Evolutionary conservation across 1,140 invertebrate genomes (phyloP).

Genomic region (Dendrolimus kikuchii): DNA sequence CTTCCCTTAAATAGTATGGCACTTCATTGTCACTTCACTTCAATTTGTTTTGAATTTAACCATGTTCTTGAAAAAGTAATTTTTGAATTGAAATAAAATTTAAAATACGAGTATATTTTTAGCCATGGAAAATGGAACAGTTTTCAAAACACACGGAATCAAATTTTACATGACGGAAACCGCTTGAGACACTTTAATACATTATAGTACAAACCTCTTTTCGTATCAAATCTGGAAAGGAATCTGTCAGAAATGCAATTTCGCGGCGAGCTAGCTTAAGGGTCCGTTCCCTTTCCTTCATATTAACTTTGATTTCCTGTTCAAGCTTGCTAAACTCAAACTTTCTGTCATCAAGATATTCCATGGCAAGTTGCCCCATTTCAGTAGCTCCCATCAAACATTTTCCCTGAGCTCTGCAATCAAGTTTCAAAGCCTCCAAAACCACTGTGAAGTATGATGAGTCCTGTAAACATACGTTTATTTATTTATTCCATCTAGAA

Average conservation of each 20-base stretch:
- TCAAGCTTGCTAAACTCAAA: slow-evolving; percentile 73
- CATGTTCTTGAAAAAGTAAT: too few species aligned
- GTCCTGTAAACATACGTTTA: slow-evolving; percentile 60
- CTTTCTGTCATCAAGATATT: slow-evolving; percentile 75
- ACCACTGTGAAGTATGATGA: slow-evolving; percentile 74
- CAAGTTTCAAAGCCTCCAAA: slow-evolving; percentile 69
- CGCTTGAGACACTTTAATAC: too few species aligned
- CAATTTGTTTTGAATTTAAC: too few species aligned
- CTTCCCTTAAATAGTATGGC: too few species aligned
- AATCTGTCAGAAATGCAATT: slow-evolving; percentile 72
- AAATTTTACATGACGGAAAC: too few species aligned
- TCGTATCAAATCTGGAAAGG: slow-evolving; percentile 73
- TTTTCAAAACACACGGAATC: too few species aligned
- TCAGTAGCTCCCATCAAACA: slow-evolving; percentile 74
- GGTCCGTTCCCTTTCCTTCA: slow-evolving; percentile 74
- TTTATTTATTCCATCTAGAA: neutral
- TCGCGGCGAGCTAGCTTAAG: slow-evolving; percentile 67
- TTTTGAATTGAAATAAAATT: too few species aligned
- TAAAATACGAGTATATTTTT: too few species aligned
- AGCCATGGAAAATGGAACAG: too few species aligned
- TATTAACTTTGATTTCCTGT: slow-evolving; percentile 72
- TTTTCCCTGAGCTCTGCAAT: slow-evolving; percentile 73
- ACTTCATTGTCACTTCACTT: too few species aligned
- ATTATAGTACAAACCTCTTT: slow-evolving; percentile 62
- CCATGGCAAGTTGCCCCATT: slow-evolving; percentile 76